A percentile compares a stretch with the other conserved stretches of the same genome.
Evolutionary conservation across 2,113 vertebrate genomes (phyloP).

Genomic region (Balaeniceps rex): DNA sequence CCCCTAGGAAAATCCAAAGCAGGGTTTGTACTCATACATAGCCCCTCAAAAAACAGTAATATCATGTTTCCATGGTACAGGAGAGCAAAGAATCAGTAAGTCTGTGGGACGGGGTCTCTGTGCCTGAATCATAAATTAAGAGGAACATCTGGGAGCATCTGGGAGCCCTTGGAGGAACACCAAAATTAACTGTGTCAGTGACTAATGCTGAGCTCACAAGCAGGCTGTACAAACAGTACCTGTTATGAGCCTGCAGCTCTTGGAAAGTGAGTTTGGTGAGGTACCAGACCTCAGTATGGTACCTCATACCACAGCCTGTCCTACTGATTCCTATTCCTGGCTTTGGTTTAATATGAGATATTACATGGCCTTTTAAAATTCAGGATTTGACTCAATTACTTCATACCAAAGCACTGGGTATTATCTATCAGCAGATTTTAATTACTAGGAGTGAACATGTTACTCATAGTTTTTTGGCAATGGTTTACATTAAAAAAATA

Average conservation of each 20-base stretch:
- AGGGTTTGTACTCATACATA: neutral
- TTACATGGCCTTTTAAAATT: neutral
- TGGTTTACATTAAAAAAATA: neutral
- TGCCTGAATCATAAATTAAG: neutral
- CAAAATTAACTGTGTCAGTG: neutral
- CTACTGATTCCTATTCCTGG: neutral
- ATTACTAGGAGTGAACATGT: neutral
- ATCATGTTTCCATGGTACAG: neutral
- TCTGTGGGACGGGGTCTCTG: neutral
- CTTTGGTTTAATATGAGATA: neutral
- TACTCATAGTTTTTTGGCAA: neutral
- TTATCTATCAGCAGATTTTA: neutral
- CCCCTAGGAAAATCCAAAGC: neutral
- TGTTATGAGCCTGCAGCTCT: neutral
- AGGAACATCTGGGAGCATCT: neutral
- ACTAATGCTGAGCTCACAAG: neutral
- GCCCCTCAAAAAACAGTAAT: neutral
- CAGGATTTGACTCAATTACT: neutral
- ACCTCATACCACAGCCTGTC: neutral
- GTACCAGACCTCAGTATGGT: neutral
- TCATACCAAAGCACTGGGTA: neutral
- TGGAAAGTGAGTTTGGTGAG: neutral
- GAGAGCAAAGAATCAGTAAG: neutral
- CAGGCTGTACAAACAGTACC: neutral
- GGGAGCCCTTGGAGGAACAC: neutral